These are phyloP conservation scores for Chiloscyllium plagiosum DNA, from an alignment of 2,113 vertebrate species.

Conservation along the genomic window DNA sequence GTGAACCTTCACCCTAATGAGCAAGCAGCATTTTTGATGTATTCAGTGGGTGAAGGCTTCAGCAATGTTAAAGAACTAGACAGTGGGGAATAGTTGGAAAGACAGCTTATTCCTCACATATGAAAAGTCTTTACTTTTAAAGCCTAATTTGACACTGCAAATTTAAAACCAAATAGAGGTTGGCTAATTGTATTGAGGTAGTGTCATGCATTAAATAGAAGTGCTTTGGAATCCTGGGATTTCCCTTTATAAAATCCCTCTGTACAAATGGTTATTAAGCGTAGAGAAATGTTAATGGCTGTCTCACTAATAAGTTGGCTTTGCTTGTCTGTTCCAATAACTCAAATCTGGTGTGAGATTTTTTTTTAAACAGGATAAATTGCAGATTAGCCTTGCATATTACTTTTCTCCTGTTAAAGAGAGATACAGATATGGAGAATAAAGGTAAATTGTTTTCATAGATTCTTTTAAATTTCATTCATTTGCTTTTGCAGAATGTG, in stretches of 20 bases:
- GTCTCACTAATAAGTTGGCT: background rate
- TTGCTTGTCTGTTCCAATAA: slow-evolving; percentile 10
- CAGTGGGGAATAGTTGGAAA: background rate
- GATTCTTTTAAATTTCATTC: background rate
- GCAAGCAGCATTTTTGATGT: background rate
- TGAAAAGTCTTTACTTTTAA: background rate
- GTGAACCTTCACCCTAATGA: slow-evolving; percentile 24
- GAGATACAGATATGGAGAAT: background rate
- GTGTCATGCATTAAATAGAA: background rate
- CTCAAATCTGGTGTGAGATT: background rate
- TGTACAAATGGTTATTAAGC: background rate
- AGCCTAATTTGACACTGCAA: background rate
- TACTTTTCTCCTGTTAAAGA: background rate
- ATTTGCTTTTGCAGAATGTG: background rate
- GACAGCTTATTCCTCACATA: background rate
- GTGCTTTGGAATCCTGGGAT: background rate
- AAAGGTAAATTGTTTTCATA: background rate
- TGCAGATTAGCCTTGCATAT: background rate
- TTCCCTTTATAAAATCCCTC: background rate
- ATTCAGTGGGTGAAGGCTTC: background rate
- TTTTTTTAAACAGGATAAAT: background rate
- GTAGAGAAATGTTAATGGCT: background rate
- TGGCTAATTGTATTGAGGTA: background rate
- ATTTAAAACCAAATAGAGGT: background rate
- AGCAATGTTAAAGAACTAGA: background rate